Base-by-base conservation (phyloP, 92 coral and sea anemone species). In the Paramuricea clavata region DNA sequence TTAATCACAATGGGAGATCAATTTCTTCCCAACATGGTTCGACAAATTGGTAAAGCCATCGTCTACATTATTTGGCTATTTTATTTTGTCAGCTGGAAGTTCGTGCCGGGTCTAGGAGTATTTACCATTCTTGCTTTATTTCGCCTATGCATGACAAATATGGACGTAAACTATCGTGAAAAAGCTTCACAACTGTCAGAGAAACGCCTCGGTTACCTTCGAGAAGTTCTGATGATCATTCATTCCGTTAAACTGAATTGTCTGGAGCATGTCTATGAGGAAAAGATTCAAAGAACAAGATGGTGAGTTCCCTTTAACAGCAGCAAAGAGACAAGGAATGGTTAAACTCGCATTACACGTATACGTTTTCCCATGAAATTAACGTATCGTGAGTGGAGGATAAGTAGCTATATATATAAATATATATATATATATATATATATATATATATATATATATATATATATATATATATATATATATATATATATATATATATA, bases 191-290 rank as follows among this genome's bases (percentile, higher is more conserved):
- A 31, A 16, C 36, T 74, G 50, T 60, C 80, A 6, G 80, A 74
- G 21, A 31, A 74, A 44, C 80, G 80, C 6, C 60, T 74, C 5
- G 80, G 80, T 12, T 74, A 42, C 13, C 59, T 74, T n/a, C n/a
- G n/a, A n/a, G n/a, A n/a, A n/a, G n/a, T n/a, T n/a, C n/a, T n/a
- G n/a, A n/a, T n/a, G n/a, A 52, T 49, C 59, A 74, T 74, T 25
- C 80, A 74, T 1, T 42, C 80, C 60, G 42, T 74, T 4, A 74
- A 74, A 44, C 59, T 74, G 59, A 74, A 74, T n/a, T 74, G 80
- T 25, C 43, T 74, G 35, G 80, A 74, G n/a, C n/a, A n/a, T n/a
- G n/a, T n/a, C n/a, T n/a, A n/a, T n/a, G n/a, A n/a, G n/a, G n/a
- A n/a, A n/a, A n/a, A n/a, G n/a, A n/a, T n/a, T n/a, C n/a, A n/a